Percentiles rank a stretch among this genome's conserved stretches.
phyloP scores from a whole-genome alignment of 2,888 invertebrate species.

The Phanerotoma sp. region DNA sequence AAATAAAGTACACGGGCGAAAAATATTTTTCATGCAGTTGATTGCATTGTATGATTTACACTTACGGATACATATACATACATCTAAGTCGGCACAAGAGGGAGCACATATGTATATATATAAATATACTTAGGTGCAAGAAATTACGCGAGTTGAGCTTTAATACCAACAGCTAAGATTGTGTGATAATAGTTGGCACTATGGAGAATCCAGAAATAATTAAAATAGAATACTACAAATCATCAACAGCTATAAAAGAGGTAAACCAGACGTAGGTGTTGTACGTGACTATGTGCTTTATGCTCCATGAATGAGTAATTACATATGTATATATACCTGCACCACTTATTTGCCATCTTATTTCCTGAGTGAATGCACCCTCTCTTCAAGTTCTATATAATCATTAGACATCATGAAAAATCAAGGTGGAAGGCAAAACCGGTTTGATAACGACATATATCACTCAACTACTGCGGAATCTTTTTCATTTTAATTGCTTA shows the following conservation, averaged over 20 bases:
- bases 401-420: conserved; percentile 8
- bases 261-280: conserved; percentile 1
- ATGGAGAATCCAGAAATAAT: background rate
- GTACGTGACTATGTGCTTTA: conserved; percentile 15
- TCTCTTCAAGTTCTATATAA: background rate
- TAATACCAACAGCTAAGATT: background rate
- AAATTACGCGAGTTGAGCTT: background rate
- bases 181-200: background rate
- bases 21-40: conserved; percentile 8
- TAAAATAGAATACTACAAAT: too few species aligned
- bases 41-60: background rate
- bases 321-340: conserved; percentile 1
- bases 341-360: conserved; percentile 9
- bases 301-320: conserved; percentile 3
- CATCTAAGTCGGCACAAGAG: too few species aligned
- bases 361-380: conserved; percentile 5
- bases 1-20: background rate
- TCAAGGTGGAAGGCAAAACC: conserved; percentile 15
- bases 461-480: conserved; percentile 8
- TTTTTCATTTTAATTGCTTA: background rate
- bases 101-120: too few species aligned
- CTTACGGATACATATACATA: too few species aligned
- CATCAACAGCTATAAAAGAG: too few species aligned
- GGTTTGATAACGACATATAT: conserved; percentile 23
- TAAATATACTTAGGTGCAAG: background rate